phyloP scores from a whole-genome alignment of 1,140 invertebrate genomes.

The Drosophila ogumai region DNA sequence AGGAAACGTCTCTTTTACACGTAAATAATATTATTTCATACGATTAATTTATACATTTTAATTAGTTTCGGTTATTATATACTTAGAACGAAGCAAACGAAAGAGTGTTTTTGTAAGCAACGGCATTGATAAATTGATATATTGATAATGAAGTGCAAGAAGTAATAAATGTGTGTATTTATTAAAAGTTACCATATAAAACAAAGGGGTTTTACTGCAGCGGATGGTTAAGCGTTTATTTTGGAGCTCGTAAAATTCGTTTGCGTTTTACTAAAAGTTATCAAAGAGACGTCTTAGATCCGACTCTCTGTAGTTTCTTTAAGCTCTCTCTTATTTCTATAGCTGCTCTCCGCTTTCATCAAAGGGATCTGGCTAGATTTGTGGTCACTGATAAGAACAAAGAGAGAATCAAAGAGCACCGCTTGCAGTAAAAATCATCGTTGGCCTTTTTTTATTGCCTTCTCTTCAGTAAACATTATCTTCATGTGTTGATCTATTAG shows the following conservation, averaged over 20 bases:
- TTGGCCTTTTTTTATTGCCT: slow-evolving; percentile 1
- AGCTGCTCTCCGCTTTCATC: background rate
- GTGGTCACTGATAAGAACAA: background rate
- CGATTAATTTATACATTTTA: slow-evolving; percentile 66
- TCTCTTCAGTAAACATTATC: background rate
- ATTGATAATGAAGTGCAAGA: slow-evolving; percentile 74
- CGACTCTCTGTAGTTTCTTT: no score
- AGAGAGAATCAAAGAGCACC: background rate
- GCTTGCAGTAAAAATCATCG: background rate
- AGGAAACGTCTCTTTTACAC: slow-evolving; percentile 50
- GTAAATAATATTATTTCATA: slow-evolving; percentile 35
- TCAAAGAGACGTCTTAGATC: no score
- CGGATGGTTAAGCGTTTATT: background rate
- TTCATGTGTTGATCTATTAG: slow-evolving; percentile 2
- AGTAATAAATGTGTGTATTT: slow-evolving; percentile 81
- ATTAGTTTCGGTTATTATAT: slow-evolving; percentile 58
- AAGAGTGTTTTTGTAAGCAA: slow-evolving; percentile 69
- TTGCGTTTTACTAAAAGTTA: no score
- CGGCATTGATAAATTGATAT: slow-evolving; percentile 66
- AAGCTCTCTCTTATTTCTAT: no score
- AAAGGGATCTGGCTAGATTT: background rate
- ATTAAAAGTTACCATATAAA: slow-evolving; percentile 73
- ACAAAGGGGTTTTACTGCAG: background rate
- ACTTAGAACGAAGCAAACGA: slow-evolving; percentile 27
- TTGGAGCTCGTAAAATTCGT: no score